These are phyloP conservation scores for Uromys caudimaculatus DNA, from an alignment of 2,797 vertebrate species.

Conservation along the genomic window DNA sequence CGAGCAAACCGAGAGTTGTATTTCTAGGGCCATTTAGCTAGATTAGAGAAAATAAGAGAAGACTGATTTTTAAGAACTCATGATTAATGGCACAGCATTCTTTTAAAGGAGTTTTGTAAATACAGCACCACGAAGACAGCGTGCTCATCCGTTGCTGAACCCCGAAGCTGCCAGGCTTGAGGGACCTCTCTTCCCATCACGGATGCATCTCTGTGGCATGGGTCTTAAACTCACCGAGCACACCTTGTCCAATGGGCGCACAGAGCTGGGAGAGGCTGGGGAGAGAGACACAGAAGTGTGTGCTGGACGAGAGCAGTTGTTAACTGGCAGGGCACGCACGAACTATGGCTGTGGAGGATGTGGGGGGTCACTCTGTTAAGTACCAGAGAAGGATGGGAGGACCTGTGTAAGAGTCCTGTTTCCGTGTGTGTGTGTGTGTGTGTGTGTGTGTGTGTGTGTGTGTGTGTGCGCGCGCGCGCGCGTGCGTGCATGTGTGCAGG, in stretches of 20 bases:
- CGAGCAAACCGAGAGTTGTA: constrained; percentile 74
- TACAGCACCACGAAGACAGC: constrained; percentile 76
- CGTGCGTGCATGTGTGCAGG: background rate
- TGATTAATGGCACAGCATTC: constrained; percentile 83
- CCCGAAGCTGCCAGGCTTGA: constrained; percentile 79
- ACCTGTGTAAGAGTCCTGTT: constrained; percentile 61
- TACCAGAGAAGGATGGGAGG: constrained; percentile 66
- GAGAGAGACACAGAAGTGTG: rapidly evolving
- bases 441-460: too few species aligned
- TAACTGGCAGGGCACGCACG: constrained; percentile 78
- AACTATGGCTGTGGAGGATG: constrained; percentile 57
- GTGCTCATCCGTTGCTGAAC: constrained; percentile 82
- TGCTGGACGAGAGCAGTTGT: constrained; percentile 68
- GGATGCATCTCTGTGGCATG: constrained; percentile 59
- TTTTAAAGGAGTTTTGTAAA: constrained; percentile 85
- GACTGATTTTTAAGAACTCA: constrained; percentile 82
- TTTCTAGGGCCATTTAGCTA: constrained; percentile 78
- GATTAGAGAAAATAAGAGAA: constrained; percentile 84
- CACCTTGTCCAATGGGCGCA: background rate
- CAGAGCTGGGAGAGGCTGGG: background rate
- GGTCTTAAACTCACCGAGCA: constrained; percentile 70
- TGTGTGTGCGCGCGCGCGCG: too few species aligned
- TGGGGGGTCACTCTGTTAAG: constrained; percentile 44
- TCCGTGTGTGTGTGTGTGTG: background rate
- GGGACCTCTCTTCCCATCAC: constrained; percentile 82